A percentile compares a stretch with the other conserved stretches of the same genome.
Evolutionary conservation across 2,797 vertebrate genomes (phyloP).

Genomic region (Amazonetta brasiliensis): DNA sequence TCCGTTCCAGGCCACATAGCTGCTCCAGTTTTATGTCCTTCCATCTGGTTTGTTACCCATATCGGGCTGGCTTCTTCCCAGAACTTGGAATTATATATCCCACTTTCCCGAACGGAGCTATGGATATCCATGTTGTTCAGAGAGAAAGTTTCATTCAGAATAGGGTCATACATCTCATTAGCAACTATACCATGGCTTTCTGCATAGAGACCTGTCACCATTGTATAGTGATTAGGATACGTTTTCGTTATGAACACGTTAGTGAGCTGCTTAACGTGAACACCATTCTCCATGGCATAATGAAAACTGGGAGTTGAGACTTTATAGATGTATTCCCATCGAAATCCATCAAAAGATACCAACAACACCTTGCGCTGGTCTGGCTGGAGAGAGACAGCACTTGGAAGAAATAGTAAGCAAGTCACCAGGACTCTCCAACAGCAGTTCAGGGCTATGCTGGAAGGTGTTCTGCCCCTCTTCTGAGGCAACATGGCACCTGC

Average conservation of each 20-base stretch:
- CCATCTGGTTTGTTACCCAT: constrained; percentile 90
- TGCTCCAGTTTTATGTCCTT: constrained; percentile 86
- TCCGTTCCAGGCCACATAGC: constrained; percentile 96
- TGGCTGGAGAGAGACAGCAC: constrained; percentile 30
- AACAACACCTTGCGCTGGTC: constrained; percentile 84
- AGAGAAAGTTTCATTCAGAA: constrained; percentile 87
- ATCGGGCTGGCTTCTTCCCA: constrained; percentile 91
- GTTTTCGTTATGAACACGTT: constrained; percentile 93
- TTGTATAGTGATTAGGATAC: constrained; percentile 91
- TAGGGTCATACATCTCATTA: constrained; percentile 92
- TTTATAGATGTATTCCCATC: constrained; percentile 92
- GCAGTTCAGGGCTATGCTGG: constrained; percentile 54
- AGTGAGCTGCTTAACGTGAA: constrained; percentile 85
- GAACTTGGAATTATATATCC: constrained; percentile 72
- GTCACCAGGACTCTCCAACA: not conserved
- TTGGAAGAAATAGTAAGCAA: constrained; percentile 27
- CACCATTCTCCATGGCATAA: constrained; percentile 82
- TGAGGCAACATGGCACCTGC: constrained; percentile 46
- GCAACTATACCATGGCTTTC: constrained; percentile 91
- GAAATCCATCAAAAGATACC: constrained; percentile 94
- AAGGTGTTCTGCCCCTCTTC: not conserved
- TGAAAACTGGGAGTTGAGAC: constrained; percentile 87
- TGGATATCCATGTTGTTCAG: constrained; percentile 80
- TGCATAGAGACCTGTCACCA: constrained; percentile 91
- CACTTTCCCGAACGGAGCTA: constrained; percentile 68